Evolutionary conservation across 2,888 invertebrate genomes (phyloP).

Genomic region (Morinoia aosen): DNA sequence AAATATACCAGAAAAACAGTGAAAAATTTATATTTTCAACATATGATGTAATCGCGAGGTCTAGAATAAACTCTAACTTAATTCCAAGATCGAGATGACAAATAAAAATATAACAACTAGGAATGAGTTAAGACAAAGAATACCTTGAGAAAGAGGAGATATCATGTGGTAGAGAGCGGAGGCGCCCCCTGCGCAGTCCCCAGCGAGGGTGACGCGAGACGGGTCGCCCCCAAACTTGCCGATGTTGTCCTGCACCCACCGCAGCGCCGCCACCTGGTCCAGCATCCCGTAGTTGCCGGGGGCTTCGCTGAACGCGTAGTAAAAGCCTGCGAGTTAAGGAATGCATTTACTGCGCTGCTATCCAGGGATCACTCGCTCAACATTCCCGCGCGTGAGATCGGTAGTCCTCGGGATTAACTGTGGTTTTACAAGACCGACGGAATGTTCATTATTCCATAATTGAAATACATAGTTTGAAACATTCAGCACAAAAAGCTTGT

Average conservation of each 20-base stretch:
- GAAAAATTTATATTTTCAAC: too few relatives aligned
- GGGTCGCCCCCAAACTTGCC: constrained; percentile 62
- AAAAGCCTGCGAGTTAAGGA: background rate
- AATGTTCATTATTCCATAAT: too few relatives aligned
- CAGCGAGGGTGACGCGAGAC: constrained; percentile 60
- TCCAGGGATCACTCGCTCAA: background rate
- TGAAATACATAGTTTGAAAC: too few relatives aligned
- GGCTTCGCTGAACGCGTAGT: background rate
- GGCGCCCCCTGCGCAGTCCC: constrained; percentile 65
- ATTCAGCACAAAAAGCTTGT: too few relatives aligned
- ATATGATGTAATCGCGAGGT: too few relatives aligned
- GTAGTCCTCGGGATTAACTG: too few relatives aligned
- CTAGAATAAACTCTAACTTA: too few relatives aligned
- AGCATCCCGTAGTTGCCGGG: constrained; percentile 63
- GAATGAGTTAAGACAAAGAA: background rate
- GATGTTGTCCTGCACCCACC: constrained; percentile 64
- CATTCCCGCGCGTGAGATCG: background rate
- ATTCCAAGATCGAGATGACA: too few relatives aligned
- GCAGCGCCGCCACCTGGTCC: constrained; percentile 63
- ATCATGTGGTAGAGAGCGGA: constrained; percentile 64
- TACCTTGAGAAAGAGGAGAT: constrained; percentile 63
- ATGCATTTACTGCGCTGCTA: too few relatives aligned
- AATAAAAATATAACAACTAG: too few relatives aligned
- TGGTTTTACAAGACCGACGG: too few relatives aligned
- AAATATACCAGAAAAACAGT: too few relatives aligned